Base-by-base conservation (phyloP, 37 sponge, comb jelly and placozoan genomes). In the Chondrilla cf. caribensis region DNA sequence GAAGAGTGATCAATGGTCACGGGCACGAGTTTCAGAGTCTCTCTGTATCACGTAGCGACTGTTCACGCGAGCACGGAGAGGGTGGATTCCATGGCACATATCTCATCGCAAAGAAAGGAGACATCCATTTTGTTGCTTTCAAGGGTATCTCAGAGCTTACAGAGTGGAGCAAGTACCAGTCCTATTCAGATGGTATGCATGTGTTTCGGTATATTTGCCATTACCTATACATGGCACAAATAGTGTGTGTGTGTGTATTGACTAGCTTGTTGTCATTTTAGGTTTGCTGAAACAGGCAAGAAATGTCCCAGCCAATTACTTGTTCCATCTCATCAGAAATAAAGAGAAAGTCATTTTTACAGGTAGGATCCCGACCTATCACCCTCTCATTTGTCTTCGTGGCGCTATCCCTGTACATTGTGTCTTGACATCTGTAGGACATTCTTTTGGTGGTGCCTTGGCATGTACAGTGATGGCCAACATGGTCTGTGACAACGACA, bases 51-150 rank as follows among this genome's bases (percentile, higher is more conserved):
- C 22, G 83, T 2, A 58, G 55, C 25, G 59, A 79, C 58, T 73
- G 66, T 6, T 8, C 60, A 57, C 58, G 55, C 9, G 47, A 24
- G 4, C 68, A 67, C 33, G 35, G 35, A 17, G 17, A 18, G 15
- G 68, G 33, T 18, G 60, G 58, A 44, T 38, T 58, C 32, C 39
- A 77, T 28, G 86, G 82, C 19, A 82, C 29, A 1, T 90, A 86
- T 51, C 22, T 86, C n/a, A 90, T 90, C 41, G 90, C 90, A 14
- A 82, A 32, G 40, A 58, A 54, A 47, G 29, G 58, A 3, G 60
- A 86, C 28, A 70, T 33, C 41, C 43, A 72, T 15, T 84, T 68
- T 59, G 64, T 89, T 24, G 89, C 84, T 2, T 89, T 89, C 67
- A 54, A n/a, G 28, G 84, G 89, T 60, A 42, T 83, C 31, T 65